Evolutionary conservation across 1,140 invertebrate genomes (phyloP).

Genomic region (Cydia strobilella): DNA sequence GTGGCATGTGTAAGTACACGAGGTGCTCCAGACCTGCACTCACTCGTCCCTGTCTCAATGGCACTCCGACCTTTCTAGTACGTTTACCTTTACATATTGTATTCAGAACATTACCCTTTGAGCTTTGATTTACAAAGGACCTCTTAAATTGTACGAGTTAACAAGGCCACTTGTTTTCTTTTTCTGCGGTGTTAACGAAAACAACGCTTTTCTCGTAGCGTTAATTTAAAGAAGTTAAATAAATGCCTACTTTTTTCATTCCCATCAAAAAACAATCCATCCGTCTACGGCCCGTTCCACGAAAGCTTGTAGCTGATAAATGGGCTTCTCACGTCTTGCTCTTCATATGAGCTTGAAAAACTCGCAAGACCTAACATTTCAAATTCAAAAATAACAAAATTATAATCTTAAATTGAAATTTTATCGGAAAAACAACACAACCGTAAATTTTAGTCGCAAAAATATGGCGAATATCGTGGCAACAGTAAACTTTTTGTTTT

Average conservation of each 20-base stretch:
- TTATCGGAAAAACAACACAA: not conserved
- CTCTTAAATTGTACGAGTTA: conserved; percentile 7
- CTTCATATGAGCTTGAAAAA: not conserved
- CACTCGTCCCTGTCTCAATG: conserved; percentile 21
- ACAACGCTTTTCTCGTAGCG: too few species aligned
- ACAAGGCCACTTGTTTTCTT: not conserved
- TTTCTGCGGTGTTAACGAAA: not conserved
- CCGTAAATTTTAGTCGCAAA: not conserved
- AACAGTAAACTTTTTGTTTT: not conserved
- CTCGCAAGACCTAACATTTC: not conserved
- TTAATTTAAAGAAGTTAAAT: too few species aligned
- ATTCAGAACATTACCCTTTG: conserved; percentile 10
- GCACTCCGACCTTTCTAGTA: conserved; percentile 18
- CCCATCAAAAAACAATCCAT: too few species aligned
- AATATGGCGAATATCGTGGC: conserved; percentile 1
- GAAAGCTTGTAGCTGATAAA: too few species aligned
- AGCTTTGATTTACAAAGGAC: not conserved
- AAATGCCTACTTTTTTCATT: too few species aligned
- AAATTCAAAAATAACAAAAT: not conserved
- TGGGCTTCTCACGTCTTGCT: too few species aligned
- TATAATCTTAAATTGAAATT: not conserved
- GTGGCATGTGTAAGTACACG: conserved; percentile 14
- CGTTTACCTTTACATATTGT: conserved; percentile 24
- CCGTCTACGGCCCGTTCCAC: too few species aligned
- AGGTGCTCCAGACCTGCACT: conserved; percentile 19